Evolutionary conservation across 2,113 vertebrate species (phyloP), one percentile per base, ranked within the genome.

Genomic region (Salvelinus sp.): DNA sequence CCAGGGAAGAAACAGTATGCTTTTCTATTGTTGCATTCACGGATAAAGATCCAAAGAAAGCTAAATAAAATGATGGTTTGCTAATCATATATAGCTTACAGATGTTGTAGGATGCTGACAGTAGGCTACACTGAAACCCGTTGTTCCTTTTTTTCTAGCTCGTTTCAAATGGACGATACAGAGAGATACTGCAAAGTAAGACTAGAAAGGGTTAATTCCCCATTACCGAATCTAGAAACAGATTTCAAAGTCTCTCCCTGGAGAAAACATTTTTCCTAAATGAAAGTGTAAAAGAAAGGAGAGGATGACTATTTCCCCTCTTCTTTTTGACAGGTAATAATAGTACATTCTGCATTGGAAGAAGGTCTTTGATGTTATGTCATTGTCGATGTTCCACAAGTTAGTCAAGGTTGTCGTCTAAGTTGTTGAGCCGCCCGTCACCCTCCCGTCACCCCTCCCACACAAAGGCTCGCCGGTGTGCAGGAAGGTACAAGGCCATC

Each of bases 321-420:
- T 48, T 23, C 57, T 48, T 71, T 10, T 22, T 67, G 18, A 72
- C 58, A 78, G 60, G 20, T 54, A 65, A 14, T 47, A 38, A 65
- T 28, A 77, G 63, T 58, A 77, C 76, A 67, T 78, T 85, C 70
- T 74, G 73, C 38, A 54, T 48, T 50, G 47, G 16, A 54, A 84
- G 68, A 30, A 71, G 72, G 81, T 82, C 60, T 67, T 69, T 73
- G 67, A 30, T 76, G 73, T 62, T 62, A 82, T 60, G 13, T 54
- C 50, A 54, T 72, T 68, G 78, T 80, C 25, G 77, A 60, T 63
- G 66, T 76, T 83, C 22, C 48, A 63, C 68, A 78, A 54, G 72
- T 82, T 63, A 47, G 28, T 75, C 64, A 12, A 57, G 3, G 38
- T 79, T 58, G 38, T 70, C 16, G 0, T 63, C 68, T 30, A 25